Base-by-base conservation (phyloP, 2,113 vertebrate genomes). In the Orthonyx spaldingii region DNA sequence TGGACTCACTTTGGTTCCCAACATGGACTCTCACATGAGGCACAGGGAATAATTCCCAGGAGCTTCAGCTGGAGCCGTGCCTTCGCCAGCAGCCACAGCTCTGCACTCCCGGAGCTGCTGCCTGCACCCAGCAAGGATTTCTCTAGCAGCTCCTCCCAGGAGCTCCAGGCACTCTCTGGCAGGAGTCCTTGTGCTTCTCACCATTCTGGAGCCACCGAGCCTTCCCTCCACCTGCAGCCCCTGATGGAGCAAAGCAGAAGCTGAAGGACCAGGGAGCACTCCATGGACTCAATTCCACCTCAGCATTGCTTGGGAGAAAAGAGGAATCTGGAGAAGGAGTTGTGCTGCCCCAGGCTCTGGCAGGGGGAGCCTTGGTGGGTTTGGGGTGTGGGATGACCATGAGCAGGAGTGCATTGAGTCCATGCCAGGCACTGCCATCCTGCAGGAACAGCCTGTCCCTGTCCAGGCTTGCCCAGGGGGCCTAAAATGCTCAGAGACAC, bases 391-490 rank as follows among this genome's bases (percentile, higher is more conserved):
- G 35, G 27, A 59, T 26, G 50, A 57, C 14, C 21, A 12, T 3
- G 6, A 17, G 63, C n/a, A 52, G 59, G 59, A 26, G 27, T 2
- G 56, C 26, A 6, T 3, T 5, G 27, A 35, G 61, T 33, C 77
- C 61, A 44, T 7, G 39, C 39, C 1, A 2, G 77, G 47, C 77
- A 32, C 61, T 65, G 77, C 61, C 61, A 44, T 24, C 76, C 49
- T 65, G 61, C 63, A 66, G 12, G 44, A 32, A 1, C 52, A 37
- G 35, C 63, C 17, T 2, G 0, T 26, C 50, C 39, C 42, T 10
- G 0, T 7, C 5, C 5, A 33, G 27, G 19, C 24, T 12, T 1
- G 0, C 41, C 63, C 10, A 37, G 7, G 21, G 26, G 3, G 23
- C 19, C 42, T 39, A 0, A 9, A 3, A 16, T 6, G 30, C 47